Conservation (phyloP, 2,797 vertebrate genomes). For the Avahi laniger region DNA sequence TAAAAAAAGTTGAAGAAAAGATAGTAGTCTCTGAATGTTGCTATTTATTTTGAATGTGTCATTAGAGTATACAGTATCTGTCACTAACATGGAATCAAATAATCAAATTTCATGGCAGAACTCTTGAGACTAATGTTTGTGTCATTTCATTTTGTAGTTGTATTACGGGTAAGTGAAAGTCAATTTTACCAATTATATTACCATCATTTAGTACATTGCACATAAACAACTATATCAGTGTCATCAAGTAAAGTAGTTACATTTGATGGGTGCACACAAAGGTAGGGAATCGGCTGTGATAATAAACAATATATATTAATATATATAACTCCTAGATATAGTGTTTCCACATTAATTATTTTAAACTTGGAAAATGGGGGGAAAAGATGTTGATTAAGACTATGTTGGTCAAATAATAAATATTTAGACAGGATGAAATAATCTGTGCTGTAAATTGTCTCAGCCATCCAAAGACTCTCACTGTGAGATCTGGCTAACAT, state of each 20-base stretch:
- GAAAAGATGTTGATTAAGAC: neutral
- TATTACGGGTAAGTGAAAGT: slow-evolving; percentile 55
- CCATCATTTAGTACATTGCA: slow-evolving; percentile 55
- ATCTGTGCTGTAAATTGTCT: neutral
- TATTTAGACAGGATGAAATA: neutral
- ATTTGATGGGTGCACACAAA: slow-evolving; percentile 25
- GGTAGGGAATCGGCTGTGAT: neutral
- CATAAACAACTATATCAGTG: slow-evolving; percentile 57
- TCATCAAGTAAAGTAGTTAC: slow-evolving; percentile 53
- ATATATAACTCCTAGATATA: neutral
- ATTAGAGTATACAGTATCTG: slow-evolving; percentile 61
- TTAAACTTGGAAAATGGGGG: neutral
- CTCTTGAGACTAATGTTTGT: slow-evolving; percentile 67
- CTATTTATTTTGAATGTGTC: slow-evolving; percentile 58
- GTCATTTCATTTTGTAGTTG: slow-evolving; percentile 67
- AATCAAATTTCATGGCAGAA: slow-evolving; percentile 71
- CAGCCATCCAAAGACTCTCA: neutral
- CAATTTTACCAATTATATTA: slow-evolving; percentile 55
- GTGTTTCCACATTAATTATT: neutral
- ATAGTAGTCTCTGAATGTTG: slow-evolving; percentile 50
- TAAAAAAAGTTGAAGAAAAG: slow-evolving; percentile 40
- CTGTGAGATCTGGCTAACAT: neutral
- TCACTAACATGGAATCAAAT: slow-evolving; percentile 63
- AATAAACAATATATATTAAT: neutral
- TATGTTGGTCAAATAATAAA: slow-evolving; percentile 10